Percentiles rank a stretch among this genome's conserved stretches.
These are phyloP conservation scores for Yponomeuta evonymella DNA, from an alignment of 2,888 invertebrate species.

Conservation along the genomic window DNA sequence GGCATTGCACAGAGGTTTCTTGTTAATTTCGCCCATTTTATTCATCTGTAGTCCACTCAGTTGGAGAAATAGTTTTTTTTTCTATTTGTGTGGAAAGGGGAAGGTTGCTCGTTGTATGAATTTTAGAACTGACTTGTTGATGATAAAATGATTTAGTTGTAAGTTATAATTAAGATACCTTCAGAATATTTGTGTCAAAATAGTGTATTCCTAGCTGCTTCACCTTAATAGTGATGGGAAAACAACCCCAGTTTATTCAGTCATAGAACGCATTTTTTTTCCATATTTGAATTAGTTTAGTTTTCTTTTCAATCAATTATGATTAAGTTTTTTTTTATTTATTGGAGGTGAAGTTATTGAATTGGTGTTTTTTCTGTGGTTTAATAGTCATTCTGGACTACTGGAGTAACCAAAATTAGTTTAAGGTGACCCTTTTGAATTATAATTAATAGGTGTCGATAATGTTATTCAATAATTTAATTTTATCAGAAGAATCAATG, in stretches of 20 bases:
- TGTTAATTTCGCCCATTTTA: too few species aligned
- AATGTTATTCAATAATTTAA: not conserved
- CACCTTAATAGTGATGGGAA: not conserved
- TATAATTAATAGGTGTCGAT: not conserved
- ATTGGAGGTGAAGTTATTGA: not conserved
- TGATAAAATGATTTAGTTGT: constrained; percentile 51
- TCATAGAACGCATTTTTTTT: not conserved
- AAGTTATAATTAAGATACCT: constrained; percentile 56
- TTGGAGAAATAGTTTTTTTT: not conserved
- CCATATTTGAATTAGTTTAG: not conserved
- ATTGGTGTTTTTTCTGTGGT: not conserved
- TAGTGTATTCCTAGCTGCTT: constrained; percentile 24
- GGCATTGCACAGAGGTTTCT: not conserved
- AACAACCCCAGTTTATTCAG: constrained; percentile 24
- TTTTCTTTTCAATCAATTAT: constrained; percentile 11
- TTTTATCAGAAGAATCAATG: not conserved
- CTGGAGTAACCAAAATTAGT: constrained; percentile 14
- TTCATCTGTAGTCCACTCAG: not conserved
- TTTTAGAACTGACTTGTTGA: constrained; percentile 63
- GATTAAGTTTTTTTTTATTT: not conserved
- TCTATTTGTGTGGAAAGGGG: not conserved
- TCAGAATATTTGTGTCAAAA: constrained; percentile 26
- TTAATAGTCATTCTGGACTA: not conserved
- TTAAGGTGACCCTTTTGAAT: constrained; percentile 4
- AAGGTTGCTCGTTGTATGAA: constrained; percentile 29